phyloP scores from a whole-genome alignment of 1,140 invertebrate species.

The Gerris buenoi region DNA sequence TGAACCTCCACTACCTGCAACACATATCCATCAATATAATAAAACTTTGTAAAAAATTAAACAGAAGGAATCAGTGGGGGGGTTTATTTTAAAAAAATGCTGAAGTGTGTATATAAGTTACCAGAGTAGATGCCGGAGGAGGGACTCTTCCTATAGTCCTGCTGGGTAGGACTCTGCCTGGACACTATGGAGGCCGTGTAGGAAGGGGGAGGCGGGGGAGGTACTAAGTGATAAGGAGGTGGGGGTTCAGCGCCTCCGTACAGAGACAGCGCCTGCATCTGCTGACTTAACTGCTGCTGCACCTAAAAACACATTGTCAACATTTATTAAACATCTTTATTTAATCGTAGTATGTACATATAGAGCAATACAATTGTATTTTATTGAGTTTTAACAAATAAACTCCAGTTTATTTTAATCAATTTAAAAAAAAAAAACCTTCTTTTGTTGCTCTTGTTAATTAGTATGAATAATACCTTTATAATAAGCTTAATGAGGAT shows the following conservation, averaged over 20 bases:
- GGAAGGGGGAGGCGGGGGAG: conserved; percentile 59
- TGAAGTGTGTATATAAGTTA: neutral
- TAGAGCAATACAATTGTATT: too few species aligned
- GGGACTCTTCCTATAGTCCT: conserved; percentile 58
- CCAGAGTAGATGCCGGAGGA: conserved; percentile 61
- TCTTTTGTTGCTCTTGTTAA: too few species aligned
- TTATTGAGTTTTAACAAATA: too few species aligned
- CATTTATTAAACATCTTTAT: too few species aligned
- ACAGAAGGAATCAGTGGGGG: too few species aligned
- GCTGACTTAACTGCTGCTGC: conserved; percentile 69
- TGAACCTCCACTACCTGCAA: conserved; percentile 49
- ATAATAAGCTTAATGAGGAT: too few species aligned
- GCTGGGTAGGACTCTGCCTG: conserved; percentile 65
- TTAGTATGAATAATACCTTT: too few species aligned
- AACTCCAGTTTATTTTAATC: too few species aligned
- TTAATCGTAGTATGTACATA: too few species aligned
- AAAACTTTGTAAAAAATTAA: neutral
- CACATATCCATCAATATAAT: neutral
- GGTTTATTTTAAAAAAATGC: too few species aligned
- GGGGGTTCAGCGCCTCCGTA: conserved; percentile 42
- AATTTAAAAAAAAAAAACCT: too few species aligned
- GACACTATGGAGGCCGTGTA: conserved; percentile 73
- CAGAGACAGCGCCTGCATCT: conserved; percentile 70
- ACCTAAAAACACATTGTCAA: conserved; percentile 24
- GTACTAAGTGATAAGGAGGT: conserved; percentile 56